Conservation (phyloP, 1,140 invertebrate genomes). For the Zaprionus capensis region DNA sequence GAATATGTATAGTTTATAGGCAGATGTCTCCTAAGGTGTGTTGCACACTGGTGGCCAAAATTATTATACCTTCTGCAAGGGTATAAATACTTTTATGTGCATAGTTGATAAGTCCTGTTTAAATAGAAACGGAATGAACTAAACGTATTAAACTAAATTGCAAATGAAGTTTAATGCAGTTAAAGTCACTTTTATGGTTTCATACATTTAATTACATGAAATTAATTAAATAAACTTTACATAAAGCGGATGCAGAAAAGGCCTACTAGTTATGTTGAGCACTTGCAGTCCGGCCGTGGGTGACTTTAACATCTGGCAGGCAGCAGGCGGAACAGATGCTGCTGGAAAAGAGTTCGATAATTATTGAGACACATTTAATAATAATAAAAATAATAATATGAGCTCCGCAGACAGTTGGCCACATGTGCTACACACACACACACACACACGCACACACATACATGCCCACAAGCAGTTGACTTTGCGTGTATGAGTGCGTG, state of each 20-base stretch:
- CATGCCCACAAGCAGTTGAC: slow-evolving; percentile 1
- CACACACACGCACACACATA: not conserved
- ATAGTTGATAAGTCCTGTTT: too few relatives aligned
- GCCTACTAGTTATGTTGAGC: slow-evolving; percentile 28
- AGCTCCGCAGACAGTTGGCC: slow-evolving; percentile 32
- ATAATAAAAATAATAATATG: slow-evolving; percentile 73
- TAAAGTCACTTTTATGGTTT: not conserved
- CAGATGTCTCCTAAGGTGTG: too few relatives aligned
- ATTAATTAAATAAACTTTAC: not conserved
- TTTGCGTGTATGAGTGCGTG: slow-evolving; percentile 15
- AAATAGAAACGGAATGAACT: too few relatives aligned
- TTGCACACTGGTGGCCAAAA: too few relatives aligned
- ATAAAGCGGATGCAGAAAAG: not conserved
- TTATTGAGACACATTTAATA: slow-evolving; percentile 76
- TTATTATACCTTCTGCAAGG: too few relatives aligned
- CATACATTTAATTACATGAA: not conserved
- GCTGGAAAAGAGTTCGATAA: slow-evolving; percentile 57
- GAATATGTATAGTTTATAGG: too few relatives aligned
- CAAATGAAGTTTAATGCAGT: not conserved
- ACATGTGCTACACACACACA: slow-evolving; percentile 13
- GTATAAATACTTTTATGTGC: too few relatives aligned
- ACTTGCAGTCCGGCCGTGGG: slow-evolving; percentile 31
- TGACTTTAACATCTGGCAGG: slow-evolving; percentile 54
- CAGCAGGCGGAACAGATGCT: slow-evolving; percentile 23
- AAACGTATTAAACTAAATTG: not conserved